Evolutionary conservation across 2,113 vertebrate genomes (phyloP).

Genomic region (Caloenas nicobarica): DNA sequence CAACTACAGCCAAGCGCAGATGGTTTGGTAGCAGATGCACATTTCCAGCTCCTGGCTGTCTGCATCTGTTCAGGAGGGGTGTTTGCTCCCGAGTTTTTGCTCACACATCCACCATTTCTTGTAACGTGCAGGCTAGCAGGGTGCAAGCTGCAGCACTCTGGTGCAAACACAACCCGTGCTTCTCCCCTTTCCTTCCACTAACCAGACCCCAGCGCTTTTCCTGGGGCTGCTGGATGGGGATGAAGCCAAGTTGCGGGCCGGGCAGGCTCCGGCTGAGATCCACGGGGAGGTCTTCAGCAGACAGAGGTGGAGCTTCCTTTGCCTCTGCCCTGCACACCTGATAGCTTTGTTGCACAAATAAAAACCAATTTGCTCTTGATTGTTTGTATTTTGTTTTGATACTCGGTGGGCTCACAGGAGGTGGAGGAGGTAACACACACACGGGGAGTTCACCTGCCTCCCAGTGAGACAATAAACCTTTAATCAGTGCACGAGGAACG

Average conservation of each 20-base stretch:
- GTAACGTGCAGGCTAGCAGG: rapidly evolving
- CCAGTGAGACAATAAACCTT: background rate
- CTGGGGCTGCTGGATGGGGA: background rate
- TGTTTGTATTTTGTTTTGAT: background rate
- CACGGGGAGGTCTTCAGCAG: background rate
- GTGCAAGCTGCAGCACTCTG: background rate
- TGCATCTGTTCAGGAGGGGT: background rate
- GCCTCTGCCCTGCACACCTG: background rate
- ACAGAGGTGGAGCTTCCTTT: background rate
- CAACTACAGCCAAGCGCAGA: background rate
- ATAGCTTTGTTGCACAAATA: constrained; percentile 23
- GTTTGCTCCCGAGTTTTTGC: background rate
- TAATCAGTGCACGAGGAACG: background rate
- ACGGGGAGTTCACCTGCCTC: background rate
- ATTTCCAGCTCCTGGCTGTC: background rate
- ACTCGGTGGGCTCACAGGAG: background rate
- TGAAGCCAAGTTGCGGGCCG: background rate
- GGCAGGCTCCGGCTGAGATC: background rate
- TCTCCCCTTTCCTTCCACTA: background rate
- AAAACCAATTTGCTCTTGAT: background rate
- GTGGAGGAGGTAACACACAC: background rate
- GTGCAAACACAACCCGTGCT: background rate
- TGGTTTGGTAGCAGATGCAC: background rate
- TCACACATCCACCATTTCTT: background rate
- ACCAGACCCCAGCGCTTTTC: background rate